Evolutionary conservation across 2,113 vertebrate species (phyloP), one percentile per base, ranked within the genome.

Genomic region (Lagenorhynchus albirostris): DNA sequence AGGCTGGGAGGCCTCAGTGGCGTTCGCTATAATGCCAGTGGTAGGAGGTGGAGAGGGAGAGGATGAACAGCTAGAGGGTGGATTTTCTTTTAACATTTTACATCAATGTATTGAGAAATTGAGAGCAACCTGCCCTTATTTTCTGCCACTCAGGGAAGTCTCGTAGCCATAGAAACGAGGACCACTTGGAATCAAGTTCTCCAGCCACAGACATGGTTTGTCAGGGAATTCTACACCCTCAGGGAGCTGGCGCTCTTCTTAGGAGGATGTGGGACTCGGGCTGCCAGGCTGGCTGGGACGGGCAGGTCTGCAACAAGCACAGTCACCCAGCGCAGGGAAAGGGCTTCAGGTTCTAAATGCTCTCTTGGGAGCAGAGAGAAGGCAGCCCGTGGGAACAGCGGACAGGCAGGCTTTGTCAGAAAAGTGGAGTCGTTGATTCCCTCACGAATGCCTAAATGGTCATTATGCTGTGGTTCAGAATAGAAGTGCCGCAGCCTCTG

Each of bases 321-420:
- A 10, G 94, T 31, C 95, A 96, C 97, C 95, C 98, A 97, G 96
- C 47, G 73, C 33, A 97, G 67, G 80, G 67, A 97, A 38, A 94
- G 94, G 95, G 96, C 93, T 97, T 97, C 89, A 74, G 90, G 94
- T 80, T 98, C 96, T 98, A 97, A 98, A 98, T 81, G 92, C 89
- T 33, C 98, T 98, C 97, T 97, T 95, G 98, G 98, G 98, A 94
- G 96, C 98, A 97, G 80, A 96, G n/a, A 96, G 91, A 97, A 98
- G 97, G 41, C 92, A 93, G 94, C 93, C 98, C 92, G 76, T 96
- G 96, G 85, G 97, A 97, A 97, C 89, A 97, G 85, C 11, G 95
- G 96, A 98, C 90, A 98, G 98, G 97, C 44, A 98, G 98, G 97
- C 44, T 18, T 90, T 91, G 41, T 97, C 70, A 95, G 95, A 95